Evolutionary conservation across 2,888 invertebrate species (phyloP), one percentile per base, ranked within the genome.

Genomic region (Elmis aenea): DNA sequence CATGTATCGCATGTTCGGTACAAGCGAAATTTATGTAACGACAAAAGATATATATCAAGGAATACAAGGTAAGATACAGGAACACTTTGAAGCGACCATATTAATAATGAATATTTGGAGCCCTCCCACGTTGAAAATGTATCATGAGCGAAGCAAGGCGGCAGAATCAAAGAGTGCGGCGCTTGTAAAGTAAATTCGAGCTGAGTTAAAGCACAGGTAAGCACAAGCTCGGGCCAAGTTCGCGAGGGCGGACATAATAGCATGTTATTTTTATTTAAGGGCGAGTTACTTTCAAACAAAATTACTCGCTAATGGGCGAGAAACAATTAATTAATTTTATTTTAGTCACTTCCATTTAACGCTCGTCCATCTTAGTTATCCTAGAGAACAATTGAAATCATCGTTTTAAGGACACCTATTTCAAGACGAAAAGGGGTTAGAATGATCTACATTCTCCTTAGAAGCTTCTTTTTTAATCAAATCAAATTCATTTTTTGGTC

Each of bases 61-160:
- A 38, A 36, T 47, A 51, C 49, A 47, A 32, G 45, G 28, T 40
- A 39, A 38, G 33, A 33, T 40, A 45, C 42, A 48, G 47, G 46
- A 48, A 50, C 48, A 52, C 51, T 50, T 45, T 46, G 41, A 48
- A 42, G 39, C 44, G 45, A 48, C 42, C 44, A 47, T 50, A 53
- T 52, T 52, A 53, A 50, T 53, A 50, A 51, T 49, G 50, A 52
- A 52, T 52, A 61, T 61, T 61, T 58, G 57, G 61, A 51, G 59
- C 53, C 61, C 62, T 59, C 62, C 62, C 62, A 62, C 62, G 59
- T 60, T 50, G 61, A 54, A 61, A 58, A 55, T 61, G 61, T 59
- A 61, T 53, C 59, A 46, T 47, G 49, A 48, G 53, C 52, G 52
- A 40, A 55, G 38, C 40, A n/a, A 44, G 43, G 52, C 51, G 51